These are phyloP conservation scores for Danio kyathit DNA, from an alignment of 2,797 vertebrate species.

Conservation along the genomic window DNA sequence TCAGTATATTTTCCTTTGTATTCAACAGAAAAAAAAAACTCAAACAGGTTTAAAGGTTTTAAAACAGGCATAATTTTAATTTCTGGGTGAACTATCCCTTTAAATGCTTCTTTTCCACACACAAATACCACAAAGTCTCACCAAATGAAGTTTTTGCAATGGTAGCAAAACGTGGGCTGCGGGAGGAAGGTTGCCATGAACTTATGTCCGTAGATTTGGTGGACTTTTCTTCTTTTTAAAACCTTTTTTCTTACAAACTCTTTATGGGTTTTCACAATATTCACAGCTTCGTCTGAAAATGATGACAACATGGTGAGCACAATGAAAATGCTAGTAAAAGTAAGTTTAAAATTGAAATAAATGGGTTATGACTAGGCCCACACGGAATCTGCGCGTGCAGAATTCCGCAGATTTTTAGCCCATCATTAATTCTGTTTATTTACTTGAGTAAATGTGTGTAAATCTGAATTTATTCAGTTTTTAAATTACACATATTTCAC, in stretches of 20 bases:
- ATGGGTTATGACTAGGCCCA: not conserved
- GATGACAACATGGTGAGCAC: not conserved
- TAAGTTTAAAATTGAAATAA: not conserved
- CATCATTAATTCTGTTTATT: too few species aligned
- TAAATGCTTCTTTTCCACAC: too few species aligned
- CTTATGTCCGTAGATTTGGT: conserved; percentile 97
- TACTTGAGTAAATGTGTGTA: too few species aligned
- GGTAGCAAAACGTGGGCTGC: conserved; percentile 97
- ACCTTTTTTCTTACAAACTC: conserved; percentile 91
- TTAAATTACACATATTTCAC: too few species aligned
- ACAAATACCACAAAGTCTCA: conserved; percentile 70
- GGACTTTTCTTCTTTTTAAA: conserved; percentile 85
- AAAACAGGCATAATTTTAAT: too few species aligned
- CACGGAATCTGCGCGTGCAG: too few species aligned
- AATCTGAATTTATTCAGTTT: too few species aligned
- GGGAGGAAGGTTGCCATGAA: conserved; percentile 97
- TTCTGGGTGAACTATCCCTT: too few species aligned
- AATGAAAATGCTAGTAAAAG: conserved; percentile 7
- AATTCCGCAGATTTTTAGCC: too few species aligned
- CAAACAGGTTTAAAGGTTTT: too few species aligned
- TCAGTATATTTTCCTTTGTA: too few species aligned
- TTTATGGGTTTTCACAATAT: conserved; percentile 53
- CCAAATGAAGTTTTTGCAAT: conserved; percentile 98
- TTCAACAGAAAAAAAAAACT: too few species aligned
- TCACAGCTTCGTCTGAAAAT: conserved; percentile 72